phyloP scores from a whole-genome alignment of 2,113 vertebrate genomes.

The Erythrolamprus reginae region DNA sequence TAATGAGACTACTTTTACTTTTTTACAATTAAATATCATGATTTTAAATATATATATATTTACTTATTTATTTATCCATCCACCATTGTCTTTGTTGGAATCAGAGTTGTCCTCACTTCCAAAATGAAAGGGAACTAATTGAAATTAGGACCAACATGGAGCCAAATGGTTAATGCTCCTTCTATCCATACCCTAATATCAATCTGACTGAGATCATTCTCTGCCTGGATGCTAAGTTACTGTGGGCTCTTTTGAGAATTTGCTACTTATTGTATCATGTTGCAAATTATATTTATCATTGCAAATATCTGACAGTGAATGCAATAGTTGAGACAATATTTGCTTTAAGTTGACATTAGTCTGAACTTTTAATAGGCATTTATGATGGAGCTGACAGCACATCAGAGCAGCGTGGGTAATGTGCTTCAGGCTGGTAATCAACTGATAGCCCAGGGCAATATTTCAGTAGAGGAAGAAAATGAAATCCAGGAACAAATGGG shows the following conservation, averaged over 20 bases:
- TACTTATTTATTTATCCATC: too few species aligned
- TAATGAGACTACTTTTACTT: neutral
- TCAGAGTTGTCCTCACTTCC: too few species aligned
- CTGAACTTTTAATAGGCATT: constrained; percentile 70
- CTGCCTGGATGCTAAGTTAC: neutral
- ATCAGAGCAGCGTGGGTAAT: constrained; percentile 94
- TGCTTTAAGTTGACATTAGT: neutral
- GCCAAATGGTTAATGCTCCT: too few species aligned
- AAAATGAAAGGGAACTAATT: too few species aligned
- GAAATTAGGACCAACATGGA: too few species aligned
- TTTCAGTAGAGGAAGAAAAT: constrained; percentile 89
- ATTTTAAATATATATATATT: too few species aligned
- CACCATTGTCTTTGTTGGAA: too few species aligned
- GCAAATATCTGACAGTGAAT: neutral
- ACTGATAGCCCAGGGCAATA: constrained; percentile 86
- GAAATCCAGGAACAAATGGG: constrained; percentile 97
- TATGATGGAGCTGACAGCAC: constrained; percentile 96
- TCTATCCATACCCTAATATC: too few species aligned
- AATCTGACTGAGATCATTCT: neutral
- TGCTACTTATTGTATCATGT: neutral
- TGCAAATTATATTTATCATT: neutral
- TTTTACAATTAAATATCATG: neutral
- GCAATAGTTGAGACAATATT: neutral
- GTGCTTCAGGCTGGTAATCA: constrained; percentile 95
- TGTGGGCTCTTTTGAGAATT: neutral